Base-by-base conservation (phyloP, 2,888 invertebrate genomes). In the Geophilus truncorum region DNA sequence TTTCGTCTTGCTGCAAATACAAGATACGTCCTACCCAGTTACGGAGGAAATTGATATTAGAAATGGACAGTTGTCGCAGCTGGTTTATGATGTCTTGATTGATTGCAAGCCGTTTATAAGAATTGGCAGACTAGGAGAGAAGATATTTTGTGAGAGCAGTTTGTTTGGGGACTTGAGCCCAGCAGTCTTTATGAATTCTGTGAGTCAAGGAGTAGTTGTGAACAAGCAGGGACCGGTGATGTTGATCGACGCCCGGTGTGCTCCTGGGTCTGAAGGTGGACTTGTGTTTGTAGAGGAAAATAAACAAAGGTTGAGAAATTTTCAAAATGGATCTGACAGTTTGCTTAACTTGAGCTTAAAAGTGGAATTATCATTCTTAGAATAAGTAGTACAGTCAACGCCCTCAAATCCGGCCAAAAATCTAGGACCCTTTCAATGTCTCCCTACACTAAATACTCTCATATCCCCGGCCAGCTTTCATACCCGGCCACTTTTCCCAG, bases 181-280 rank as follows among this genome's bases (percentile, higher is more conserved):
- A 15, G 18, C 62, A 6, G 18, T 78, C 4, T 34, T 78, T 18
- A 18, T 25, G 21, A 78, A 78, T 23, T 30, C 78, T 34, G 5
- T 36, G 10, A 78, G 78, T 36, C 78, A 34, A 15, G 78, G 78
- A 5, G 18, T 78, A 6, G 34, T 78, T 4, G 78, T 78, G 18
- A 30, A 78, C 36, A 34, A 30, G 15, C 18, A 9, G 4, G 18
- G 78, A n/a, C 18, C n/a, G 34, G 5, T 78, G 9, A 23, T 78
- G 12, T 34, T 78, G 18, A 32, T 34, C 15, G 78, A 78, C 34
- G 78, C 78, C 34, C 15, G 78, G n/a, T 23, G 32, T 23, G 36
- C 34, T 7, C 78, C 78, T 4, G 78, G 78, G 15, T 78, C 78
- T 7, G 78, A 78, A 36, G 78, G 78, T 5, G 78, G 78, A 15